Evolutionary conservation across 2,113 vertebrate species (phyloP).

Genomic region (Archocentrus centrarchus): DNA sequence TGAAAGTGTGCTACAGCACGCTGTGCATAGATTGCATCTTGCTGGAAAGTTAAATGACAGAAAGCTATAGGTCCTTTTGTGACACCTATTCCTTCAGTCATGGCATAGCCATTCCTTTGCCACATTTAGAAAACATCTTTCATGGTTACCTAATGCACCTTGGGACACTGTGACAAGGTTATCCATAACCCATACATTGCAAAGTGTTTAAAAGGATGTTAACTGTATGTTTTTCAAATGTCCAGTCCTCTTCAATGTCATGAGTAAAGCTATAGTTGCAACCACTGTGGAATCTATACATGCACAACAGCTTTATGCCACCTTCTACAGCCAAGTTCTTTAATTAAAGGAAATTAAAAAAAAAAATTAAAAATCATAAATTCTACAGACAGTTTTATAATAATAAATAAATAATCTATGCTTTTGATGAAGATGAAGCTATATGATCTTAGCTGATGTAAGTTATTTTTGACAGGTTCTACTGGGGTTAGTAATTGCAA

Average conservation of each 20-base stretch:
- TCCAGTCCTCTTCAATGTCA: neutral
- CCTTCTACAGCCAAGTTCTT: neutral
- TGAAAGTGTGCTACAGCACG: slow-evolving; percentile 10
- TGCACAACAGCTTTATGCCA: neutral
- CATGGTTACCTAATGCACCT: slow-evolving; percentile 80
- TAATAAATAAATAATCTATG: neutral
- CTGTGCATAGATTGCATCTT: slow-evolving; percentile 22
- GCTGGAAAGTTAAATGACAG: slow-evolving; percentile 48
- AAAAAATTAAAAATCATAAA: neutral
- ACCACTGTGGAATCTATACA: neutral
- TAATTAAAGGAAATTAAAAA: neutral
- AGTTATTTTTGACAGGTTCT: neutral
- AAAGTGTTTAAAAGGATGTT: slow-evolving; percentile 36
- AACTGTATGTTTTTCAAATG: slow-evolving; percentile 29
- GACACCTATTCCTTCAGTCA: slow-evolving; percentile 74
- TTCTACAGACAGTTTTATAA: too few relatives aligned
- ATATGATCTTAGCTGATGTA: neutral
- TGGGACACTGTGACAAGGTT: slow-evolving; percentile 78
- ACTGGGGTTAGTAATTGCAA: neutral
- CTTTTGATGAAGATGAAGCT: neutral
- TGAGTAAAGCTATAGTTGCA: neutral
- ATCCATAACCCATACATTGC: slow-evolving; percentile 69
- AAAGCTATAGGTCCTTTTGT: slow-evolving; percentile 61
- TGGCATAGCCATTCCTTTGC: slow-evolving; percentile 82
- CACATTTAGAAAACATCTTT: slow-evolving; percentile 83